Evolutionary conservation across 2,113 vertebrate genomes (phyloP).

Genomic region (Chunga burmeisteri): DNA sequence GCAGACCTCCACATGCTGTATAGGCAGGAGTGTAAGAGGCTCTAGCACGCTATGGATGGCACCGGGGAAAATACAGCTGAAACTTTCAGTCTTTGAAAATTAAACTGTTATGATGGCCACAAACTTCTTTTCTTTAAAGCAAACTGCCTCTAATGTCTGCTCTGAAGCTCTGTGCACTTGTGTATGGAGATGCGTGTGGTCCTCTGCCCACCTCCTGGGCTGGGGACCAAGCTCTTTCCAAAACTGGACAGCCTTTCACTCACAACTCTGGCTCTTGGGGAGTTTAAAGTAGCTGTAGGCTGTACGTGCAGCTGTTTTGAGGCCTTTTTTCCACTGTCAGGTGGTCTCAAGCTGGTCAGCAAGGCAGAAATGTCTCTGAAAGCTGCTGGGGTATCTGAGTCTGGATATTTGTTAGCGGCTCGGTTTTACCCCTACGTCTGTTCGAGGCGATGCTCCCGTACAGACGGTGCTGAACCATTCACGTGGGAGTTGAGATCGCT

Average conservation of each 20-base stretch:
- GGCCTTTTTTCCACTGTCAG: neutral
- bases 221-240: fast-evolving
- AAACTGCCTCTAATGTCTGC: neutral
- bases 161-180: neutral
- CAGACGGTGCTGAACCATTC: neutral
- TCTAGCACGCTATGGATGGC: fast-evolving
- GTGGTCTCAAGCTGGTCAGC: neutral
- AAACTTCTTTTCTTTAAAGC: neutral
- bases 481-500: neutral
- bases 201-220: neutral
- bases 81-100: too few species aligned
- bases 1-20: neutral
- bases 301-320: neutral
- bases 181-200: fast-evolving
- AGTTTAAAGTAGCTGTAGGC: neutral
- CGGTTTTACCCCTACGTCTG: fast-evolving
- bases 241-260: neutral
- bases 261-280: too few species aligned
- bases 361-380: neutral
- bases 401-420: neutral
- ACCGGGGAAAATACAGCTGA: neutral
- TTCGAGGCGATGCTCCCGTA: neutral
- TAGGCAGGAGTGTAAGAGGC: too few species aligned
- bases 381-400: neutral
- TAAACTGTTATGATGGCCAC: neutral